Percentiles rank a stretch among this genome's conserved stretches.
Evolutionary conservation across 2,797 vertebrate species (phyloP).

Genomic region (Danio kyathit): DNA sequence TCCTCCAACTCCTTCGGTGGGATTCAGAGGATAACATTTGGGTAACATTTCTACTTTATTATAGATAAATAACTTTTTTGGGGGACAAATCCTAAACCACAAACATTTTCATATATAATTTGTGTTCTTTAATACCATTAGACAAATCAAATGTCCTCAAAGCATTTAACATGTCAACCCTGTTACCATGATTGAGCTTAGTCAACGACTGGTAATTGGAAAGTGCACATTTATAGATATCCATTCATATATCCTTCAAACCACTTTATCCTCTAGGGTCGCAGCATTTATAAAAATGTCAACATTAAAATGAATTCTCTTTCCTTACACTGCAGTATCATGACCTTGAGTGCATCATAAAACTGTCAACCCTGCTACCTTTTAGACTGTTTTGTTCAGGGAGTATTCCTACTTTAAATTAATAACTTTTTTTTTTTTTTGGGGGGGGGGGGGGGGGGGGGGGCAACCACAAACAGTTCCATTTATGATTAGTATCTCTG

Average conservation of each 20-base stretch:
- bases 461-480: conserved; percentile 18
- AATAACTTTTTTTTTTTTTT: background rate
- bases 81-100: background rate
- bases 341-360: conserved; percentile 8
- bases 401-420: conserved; percentile 10
- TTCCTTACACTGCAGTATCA: background rate
- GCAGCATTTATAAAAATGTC: conserved; percentile 1
- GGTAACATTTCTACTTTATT: background rate
- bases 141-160: background rate
- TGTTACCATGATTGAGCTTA: background rate
- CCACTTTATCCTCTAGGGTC: no score
- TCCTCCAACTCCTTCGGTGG: no score
- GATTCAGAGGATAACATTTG: no score
- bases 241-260: no score
- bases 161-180: background rate
- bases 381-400: conserved; percentile 26
- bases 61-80: background rate
- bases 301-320: background rate
- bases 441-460: background rate
- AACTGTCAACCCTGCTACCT: conserved; percentile 9
- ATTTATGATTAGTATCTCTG: conserved; percentile 12
- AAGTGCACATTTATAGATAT: background rate
- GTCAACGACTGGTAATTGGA: background rate
- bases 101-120: background rate
- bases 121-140: background rate